Base-by-base conservation (phyloP, 1,140 invertebrate species). In the Pantala flavescens region DNA sequence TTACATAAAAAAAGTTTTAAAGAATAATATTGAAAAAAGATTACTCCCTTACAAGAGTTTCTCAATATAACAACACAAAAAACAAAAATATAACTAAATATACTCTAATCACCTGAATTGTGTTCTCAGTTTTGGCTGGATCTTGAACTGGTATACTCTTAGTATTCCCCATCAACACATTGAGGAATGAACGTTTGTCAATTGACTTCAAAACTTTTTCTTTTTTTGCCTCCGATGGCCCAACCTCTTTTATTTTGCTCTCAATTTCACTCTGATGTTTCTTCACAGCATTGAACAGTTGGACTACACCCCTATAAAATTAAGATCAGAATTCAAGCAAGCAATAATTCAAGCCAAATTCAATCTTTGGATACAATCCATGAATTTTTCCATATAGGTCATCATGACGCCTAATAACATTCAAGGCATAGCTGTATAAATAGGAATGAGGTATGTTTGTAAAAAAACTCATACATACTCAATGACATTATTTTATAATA, bases 281-380 rank as follows among this genome's bases (percentile, higher is more conserved):
- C 80, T 86, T 88, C 0, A 97, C 94, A 24, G 93, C 91, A 87
- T 97, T 97, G 78, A 97, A 97, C 77, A 97, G 83, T 81, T 96
- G 93, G 0, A 97, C 93, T 7, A 96, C 93, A 80, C 94, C 95
- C 81, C 91, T 94, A 77, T 43, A 83, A 84, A 76, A 75, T 23
- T 36, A 70, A 19, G 43, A 36, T 71, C 23, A 23, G 7, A 43
- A 71, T 43, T 71, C 70, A 23, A 70, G 49, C 28, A 77, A 71
- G 28, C 10, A 21, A n/a, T n/a, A 73, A 73, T 36, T n/a, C 28
- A 74, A 70, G 49, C 9, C 70, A n/a, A 16, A 71, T 3, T n/a
- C n/a, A n/a, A n/a, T n/a, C n/a, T n/a, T n/a, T n/a, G n/a, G n/a
- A n/a, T n/a, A n/a, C n/a, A n/a, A n/a, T n/a, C n/a, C n/a, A n/a